These are phyloP conservation scores for Aramus guarauna DNA, from an alignment of 2,113 vertebrate species.

Conservation along the genomic window DNA sequence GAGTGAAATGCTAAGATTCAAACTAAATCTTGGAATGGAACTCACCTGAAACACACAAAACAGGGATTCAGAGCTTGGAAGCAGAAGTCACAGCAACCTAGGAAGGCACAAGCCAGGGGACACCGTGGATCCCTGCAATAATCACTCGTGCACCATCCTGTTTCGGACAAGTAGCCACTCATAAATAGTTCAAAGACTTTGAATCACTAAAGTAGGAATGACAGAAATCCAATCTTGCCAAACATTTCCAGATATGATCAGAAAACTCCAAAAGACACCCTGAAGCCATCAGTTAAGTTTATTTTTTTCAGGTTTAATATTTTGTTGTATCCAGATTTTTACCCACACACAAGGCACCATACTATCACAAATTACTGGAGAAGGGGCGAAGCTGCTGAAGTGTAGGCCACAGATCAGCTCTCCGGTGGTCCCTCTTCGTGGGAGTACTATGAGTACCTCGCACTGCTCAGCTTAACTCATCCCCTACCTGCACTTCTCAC, in stretches of 20 bases:
- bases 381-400: background rate
- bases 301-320: background rate
- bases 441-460: background rate
- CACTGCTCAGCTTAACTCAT: background rate
- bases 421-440: background rate
- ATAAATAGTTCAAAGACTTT: background rate
- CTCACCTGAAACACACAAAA: background rate
- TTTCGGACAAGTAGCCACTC: background rate
- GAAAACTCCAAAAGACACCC: background rate
- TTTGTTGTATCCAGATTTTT: background rate
- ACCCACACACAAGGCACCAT: background rate
- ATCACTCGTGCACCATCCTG: background rate
- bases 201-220: background rate
- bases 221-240: background rate
- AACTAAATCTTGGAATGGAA: background rate
- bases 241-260: background rate
- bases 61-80: background rate
- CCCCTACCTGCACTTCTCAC: background rate
- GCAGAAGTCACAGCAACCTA: background rate
- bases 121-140: background rate
- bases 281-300: background rate
- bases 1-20: background rate
- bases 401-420: background rate
- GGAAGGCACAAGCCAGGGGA: background rate
- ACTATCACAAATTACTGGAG: background rate